Conservation (phyloP, 2,113 vertebrate species). For the Bambusicola thoracicus region DNA sequence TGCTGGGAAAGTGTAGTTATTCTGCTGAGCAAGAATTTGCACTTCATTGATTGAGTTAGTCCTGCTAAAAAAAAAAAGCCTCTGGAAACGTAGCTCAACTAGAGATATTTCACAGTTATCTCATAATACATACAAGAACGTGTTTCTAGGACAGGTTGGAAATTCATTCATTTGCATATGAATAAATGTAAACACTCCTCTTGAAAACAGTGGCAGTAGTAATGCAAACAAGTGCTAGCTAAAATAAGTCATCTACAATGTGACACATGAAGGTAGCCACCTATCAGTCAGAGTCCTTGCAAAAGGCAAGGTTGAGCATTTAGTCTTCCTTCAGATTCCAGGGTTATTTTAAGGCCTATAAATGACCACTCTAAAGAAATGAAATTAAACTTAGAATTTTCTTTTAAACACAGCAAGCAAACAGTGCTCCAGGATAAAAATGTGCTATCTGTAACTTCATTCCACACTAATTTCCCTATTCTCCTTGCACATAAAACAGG, state of each 20-base stretch:
- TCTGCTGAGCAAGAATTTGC: background rate
- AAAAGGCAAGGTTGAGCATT: background rate
- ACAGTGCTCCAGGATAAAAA: background rate
- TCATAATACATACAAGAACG: background rate
- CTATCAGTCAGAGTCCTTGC: background rate
- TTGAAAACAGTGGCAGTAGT: background rate
- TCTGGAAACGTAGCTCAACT: background rate
- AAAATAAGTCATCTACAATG: background rate
- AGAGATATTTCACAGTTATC: background rate
- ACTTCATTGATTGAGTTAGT: background rate
- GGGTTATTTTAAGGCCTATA: constrained; percentile 11
- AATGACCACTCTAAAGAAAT: constrained; percentile 4
- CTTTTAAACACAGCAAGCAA: background rate
- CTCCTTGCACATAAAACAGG: background rate
- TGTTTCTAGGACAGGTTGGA: background rate
- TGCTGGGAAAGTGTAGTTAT: background rate
- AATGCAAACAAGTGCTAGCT: background rate
- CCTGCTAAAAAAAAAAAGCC: background rate
- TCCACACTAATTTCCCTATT: background rate
- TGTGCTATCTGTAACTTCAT: background rate
- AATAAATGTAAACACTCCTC: background rate
- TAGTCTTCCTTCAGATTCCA: background rate
- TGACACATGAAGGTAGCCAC: background rate
- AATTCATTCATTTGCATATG: background rate
- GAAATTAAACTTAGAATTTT: background rate